phyloP scores from a whole-genome alignment of 2,797 vertebrate species.

The Xyrichtys novacula region DNA sequence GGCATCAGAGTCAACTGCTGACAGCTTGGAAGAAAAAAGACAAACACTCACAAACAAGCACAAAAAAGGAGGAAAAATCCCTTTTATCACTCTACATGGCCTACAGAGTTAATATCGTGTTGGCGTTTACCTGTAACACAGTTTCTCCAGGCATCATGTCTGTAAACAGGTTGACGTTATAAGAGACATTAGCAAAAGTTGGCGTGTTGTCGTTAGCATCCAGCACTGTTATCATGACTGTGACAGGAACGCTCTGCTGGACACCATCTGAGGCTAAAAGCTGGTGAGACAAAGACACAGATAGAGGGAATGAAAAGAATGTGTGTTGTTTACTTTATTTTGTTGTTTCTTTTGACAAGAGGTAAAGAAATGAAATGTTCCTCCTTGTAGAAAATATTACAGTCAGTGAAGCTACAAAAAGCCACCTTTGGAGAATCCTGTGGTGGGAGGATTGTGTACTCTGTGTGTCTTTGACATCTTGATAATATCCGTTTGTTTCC shows the following conservation, averaged over 20 bases:
- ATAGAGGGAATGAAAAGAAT: slow-evolving; percentile 3
- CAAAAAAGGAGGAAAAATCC: neutral
- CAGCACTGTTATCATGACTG: slow-evolving; percentile 90
- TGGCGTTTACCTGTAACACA: slow-evolving; percentile 88
- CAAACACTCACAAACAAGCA: neutral
- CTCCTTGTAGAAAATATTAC: slow-evolving; percentile 3
- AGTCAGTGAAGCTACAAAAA: slow-evolving; percentile 9
- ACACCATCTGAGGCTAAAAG: slow-evolving; percentile 95
- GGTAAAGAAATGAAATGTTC: slow-evolving; percentile 1
- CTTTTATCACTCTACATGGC: neutral
- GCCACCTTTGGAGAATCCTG: slow-evolving; percentile 22
- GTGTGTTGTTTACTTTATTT: neutral
- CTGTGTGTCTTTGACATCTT: slow-evolving; percentile 35
- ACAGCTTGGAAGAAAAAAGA: slow-evolving; percentile 85
- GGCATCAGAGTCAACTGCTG: slow-evolving; percentile 91
- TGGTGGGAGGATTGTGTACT: slow-evolving; percentile 12
- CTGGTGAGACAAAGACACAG: slow-evolving; percentile 72
- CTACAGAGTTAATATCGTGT: neutral
- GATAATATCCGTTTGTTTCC: slow-evolving; percentile 31
- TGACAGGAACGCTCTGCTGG: slow-evolving; percentile 91
- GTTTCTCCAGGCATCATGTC: slow-evolving; percentile 91
- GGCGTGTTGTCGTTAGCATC: slow-evolving; percentile 98
- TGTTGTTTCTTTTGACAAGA: slow-evolving; percentile 7
- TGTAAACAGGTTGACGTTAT: slow-evolving; percentile 91
- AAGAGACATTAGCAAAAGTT: slow-evolving; percentile 93